Evolutionary conservation across 53 echinoderm and acorn worm genomes (phyloP), one percentile per base, ranked within the genome.

Genomic region (Astropecten irregularis): DNA sequence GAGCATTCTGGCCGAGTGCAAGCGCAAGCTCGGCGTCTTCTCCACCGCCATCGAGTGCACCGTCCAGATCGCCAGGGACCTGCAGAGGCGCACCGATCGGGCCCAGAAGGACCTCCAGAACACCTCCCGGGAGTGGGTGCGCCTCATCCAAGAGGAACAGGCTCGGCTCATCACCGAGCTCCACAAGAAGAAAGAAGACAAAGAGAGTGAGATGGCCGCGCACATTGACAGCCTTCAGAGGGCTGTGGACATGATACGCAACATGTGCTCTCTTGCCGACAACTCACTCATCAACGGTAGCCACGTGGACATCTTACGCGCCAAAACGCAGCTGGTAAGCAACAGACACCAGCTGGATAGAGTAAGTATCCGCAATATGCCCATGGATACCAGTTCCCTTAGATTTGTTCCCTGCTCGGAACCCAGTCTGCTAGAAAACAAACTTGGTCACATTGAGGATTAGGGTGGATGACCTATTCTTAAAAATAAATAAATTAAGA

Each of bases 31-130:
- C 5, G 82, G 91, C 11, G 94, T 94, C 66, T 94, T 94, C 83
- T 94, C 94, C 33, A 94, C 94, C n/a, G 94, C 94, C 26, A 94
- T 94, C 53, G 94, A 94, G 47, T 91, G 91, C 54, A 94, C 94
- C 25, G 94, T 94, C 39, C 94, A 94, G 81, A 94, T 91, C 10
- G 94, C 94, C 14, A 91, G 88, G 51, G 94, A 94, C 72, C 85
- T 94, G 5, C 94, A 94, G 29, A 52, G 94, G 22, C 69, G 94
- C 40, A 87, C 94, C n/a, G 94, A 94, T 39, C 85, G 89, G 21
- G 94, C 94, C 9, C 94, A 94, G 79, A 91, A 91, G 48, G 94
- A 94, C 63, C 51, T 94, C 49, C 94, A 91, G 59, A 85, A 88
- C 35, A 84, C 86, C 9, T 85, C 88, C 32, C 85, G 88, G 34